Conservation (phyloP, 2,113 vertebrate species). For the Tricholaema leucomelas region DNA sequence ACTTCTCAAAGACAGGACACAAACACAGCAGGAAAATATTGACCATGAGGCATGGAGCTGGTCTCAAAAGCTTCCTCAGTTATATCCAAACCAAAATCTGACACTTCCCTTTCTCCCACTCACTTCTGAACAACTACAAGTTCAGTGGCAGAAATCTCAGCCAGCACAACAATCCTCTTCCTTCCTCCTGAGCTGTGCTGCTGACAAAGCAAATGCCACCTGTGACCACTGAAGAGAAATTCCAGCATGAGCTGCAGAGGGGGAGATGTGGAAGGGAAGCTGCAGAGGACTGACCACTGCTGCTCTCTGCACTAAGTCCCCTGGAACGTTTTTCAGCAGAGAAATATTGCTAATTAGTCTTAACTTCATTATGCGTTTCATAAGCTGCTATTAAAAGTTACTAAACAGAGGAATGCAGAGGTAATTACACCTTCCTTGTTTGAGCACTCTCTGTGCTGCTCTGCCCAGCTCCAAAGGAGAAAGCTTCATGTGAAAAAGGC, state of each 20-base stretch:
- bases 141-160: neutral
- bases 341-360: neutral
- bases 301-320: neutral
- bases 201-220: neutral
- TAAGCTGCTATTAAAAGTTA: conserved; percentile 4
- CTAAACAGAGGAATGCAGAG: neutral
- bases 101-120: neutral
- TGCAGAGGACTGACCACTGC: neutral
- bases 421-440: neutral
- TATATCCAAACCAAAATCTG: neutral
- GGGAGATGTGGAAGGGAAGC: neutral
- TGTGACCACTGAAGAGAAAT: neutral
- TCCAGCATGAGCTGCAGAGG: neutral
- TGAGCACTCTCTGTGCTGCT: neutral
- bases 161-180: neutral
- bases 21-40: neutral
- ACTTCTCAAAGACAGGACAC: neutral
- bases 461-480: neutral
- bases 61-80: neutral
- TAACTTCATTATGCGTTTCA: conserved; percentile 24
- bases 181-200: neutral
- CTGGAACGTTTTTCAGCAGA: neutral
- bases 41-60: neutral
- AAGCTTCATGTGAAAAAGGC: neutral
- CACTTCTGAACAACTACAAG: neutral